Evolutionary conservation across 2,888 invertebrate genomes (phyloP), one percentile per base, ranked within the genome.

Genomic region (Lepidocyrtoides sp.): DNA sequence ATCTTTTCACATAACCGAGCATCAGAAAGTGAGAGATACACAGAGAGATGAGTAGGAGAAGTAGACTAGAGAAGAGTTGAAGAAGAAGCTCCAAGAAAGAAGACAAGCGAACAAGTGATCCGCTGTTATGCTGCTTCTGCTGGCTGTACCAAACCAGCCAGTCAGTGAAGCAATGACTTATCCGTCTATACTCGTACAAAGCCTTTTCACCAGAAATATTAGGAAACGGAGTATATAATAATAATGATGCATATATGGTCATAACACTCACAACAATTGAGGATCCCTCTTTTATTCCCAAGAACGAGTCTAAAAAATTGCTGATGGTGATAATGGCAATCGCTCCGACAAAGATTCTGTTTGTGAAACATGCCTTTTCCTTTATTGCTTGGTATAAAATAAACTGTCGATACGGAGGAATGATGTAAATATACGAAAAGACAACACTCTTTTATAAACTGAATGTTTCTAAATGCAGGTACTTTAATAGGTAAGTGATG

Each of bases 1-100:
- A 44, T 63, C 83, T 83, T 72, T 66, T 83, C 66, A 66, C 83
- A 83, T 83, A 83, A 83, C 29, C 20, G 83, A 82, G 12, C 23
- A n/a, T n/a, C n/a, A n/a, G n/a, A n/a, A n/a, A n/a, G n/a, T n/a
- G n/a, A n/a, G n/a, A n/a, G n/a, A n/a, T n/a, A n/a, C n/a, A n/a
- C n/a, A n/a, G n/a, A n/a, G n/a, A n/a, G n/a, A n/a, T n/a, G n/a
- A n/a, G n/a, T n/a, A n/a, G n/a, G n/a, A n/a, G n/a, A n/a, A n/a
- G n/a, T n/a, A 41, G 54, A 26, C 2, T n/a, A 54, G 54, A 48
- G 44, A 12, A 2, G 32, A 12, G 29, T 17, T 1, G 14, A 77
- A 10, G 36, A 41, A 81, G 60, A 36, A 66, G 36, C 36, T 29
- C 66, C 29, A 36, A 32, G 36, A 48, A n/a, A 32, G 36, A 48